Percentiles rank a stretch among this genome's conserved stretches.
Evolutionary conservation across 2,113 vertebrate genomes (phyloP).

Genomic region (Myrmophylax atrothorax): DNA sequence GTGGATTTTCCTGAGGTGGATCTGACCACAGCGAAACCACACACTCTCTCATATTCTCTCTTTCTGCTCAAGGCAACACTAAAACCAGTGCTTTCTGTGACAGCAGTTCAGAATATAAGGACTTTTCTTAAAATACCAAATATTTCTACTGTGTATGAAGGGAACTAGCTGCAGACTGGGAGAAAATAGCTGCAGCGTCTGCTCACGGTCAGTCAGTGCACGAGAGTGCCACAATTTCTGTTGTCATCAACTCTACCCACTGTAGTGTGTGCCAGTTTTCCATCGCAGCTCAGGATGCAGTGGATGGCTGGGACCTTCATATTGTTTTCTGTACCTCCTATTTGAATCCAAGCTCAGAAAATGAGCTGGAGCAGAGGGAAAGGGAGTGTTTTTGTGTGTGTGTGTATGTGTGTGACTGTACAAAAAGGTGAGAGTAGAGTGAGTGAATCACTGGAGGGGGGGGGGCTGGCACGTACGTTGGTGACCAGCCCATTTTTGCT

Average conservation of each 20-base stretch:
- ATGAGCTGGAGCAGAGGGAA: not conserved
- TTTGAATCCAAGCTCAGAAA: not conserved
- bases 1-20: not conserved
- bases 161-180: not conserved
- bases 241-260: not conserved
- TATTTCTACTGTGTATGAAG: not conserved
- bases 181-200: not conserved
- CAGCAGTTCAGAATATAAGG: not conserved
- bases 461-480: not conserved
- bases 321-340: not conserved
- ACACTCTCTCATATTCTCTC: not conserved
- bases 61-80: not conserved
- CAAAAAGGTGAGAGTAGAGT: not conserved
- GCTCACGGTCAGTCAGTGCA: not conserved
- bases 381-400: not conserved
- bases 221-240: not conserved
- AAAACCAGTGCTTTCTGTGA: not conserved
- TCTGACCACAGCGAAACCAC: rapidly evolving
- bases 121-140: not conserved
- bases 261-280: not conserved
- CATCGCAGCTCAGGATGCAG: not conserved
- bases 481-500: not conserved
- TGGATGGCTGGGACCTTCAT: not conserved
- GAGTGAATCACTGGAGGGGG: not conserved
- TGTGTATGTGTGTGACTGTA: not conserved